These are phyloP conservation scores for Eriocheir sinensis DNA, from an alignment of 1,140 invertebrate genomes.

Conservation along the genomic window DNA sequence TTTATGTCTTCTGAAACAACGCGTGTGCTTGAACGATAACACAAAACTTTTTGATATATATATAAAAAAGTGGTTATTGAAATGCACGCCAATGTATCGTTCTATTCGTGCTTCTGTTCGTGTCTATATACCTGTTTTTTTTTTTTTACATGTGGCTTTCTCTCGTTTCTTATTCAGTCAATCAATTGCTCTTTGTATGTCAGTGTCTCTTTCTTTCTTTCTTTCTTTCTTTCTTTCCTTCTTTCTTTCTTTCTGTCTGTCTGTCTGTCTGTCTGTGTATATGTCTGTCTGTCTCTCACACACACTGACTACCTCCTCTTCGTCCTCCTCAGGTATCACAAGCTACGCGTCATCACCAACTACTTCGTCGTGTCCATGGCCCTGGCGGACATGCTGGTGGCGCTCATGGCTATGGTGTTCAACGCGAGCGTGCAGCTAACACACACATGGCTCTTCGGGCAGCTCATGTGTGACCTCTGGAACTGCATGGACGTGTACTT, in stretches of 20 bases:
- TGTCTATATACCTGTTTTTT: too few species aligned
- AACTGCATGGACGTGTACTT: slow-evolving; percentile 97
- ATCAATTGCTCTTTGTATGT: background rate
- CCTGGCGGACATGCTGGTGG: slow-evolving; percentile 95
- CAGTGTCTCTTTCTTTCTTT: background rate
- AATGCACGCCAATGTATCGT: too few species aligned
- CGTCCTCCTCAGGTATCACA: slow-evolving; percentile 84
- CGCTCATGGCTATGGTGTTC: slow-evolving; percentile 96
- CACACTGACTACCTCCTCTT: background rate
- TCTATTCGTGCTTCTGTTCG: too few species aligned
- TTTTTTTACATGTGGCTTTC: too few species aligned
- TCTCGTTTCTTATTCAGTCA: background rate
- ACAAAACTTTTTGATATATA: too few species aligned
- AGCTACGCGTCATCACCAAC: slow-evolving; percentile 93
- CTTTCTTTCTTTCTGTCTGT: background rate
- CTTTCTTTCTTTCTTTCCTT: background rate
- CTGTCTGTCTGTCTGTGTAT: background rate
- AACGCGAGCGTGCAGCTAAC: slow-evolving; percentile 94
- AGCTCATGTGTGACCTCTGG: slow-evolving; percentile 95
- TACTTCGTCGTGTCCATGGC: slow-evolving; percentile 97
- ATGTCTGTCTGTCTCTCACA: background rate
- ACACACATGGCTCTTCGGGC: slow-evolving; percentile 92
- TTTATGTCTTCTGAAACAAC: too few species aligned
- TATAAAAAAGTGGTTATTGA: too few species aligned
- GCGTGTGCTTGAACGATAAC: too few species aligned